Evolutionary conservation across 2,113 vertebrate genomes (phyloP), one percentile per base, ranked within the genome.

Genomic region (Chaetops frenatus): DNA sequence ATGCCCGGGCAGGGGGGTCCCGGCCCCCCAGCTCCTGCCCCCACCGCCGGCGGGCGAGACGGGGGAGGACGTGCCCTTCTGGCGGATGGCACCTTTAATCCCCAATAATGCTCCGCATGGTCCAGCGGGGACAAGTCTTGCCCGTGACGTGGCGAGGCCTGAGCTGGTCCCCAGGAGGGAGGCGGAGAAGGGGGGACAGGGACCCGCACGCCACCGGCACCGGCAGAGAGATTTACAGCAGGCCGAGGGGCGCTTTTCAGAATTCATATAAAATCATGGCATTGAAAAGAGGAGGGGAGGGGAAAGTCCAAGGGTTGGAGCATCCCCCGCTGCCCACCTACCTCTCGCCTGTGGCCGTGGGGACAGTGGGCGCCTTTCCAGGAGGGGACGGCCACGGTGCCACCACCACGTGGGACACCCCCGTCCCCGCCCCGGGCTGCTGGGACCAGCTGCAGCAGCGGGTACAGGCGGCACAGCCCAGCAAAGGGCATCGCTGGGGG

Each of bases 1-100:
- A 29, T 61, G 0, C 4, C 33, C 2, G 1, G 54, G 62, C 78
- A 35, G 25, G 60, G 69, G 72, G 53, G 9, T 28, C 12, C 21
- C 0, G 3, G 47, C 16, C 83, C 7, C 87, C 88, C 90, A 33
- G 23, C 69, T 50, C 84, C 94, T 44, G 73, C 69, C 90, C 81
- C 40, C 5, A 4, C 88, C 18, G 21, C 53, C 57, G 11, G 3
- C 44, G 5, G 76, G 81, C 1, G n/a, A 56, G 50, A 11, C 4
- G 11, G 79, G 82, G 79, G 79, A 85, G 94, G 88, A 92, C 6
- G 35, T 73, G 93, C 19, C 94, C 86, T 96, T 91, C 84, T 90
- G 73, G 76, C 47, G 27, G 81, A 77, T 83, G 79, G 58, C 90
- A 91, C 85, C 78, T 92, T 92, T 95, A 96, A 96, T 96, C 93